Conservation (phyloP, 2,888 invertebrate genomes). For the Cryptus viduatorius region DNA sequence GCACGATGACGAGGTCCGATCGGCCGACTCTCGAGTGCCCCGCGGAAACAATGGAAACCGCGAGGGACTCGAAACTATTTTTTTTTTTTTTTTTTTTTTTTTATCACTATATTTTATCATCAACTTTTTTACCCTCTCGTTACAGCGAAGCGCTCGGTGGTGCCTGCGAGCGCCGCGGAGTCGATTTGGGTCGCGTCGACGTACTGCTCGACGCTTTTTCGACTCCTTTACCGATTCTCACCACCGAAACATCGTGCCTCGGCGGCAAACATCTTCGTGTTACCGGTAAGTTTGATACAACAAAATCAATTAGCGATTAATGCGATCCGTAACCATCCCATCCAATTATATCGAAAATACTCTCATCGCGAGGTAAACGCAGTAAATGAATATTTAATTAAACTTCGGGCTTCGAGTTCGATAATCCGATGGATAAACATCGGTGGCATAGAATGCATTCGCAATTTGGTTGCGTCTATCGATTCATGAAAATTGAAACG, state of each 20-base stretch:
- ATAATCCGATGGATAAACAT: not conserved
- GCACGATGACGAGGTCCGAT: slow-evolving; percentile 36
- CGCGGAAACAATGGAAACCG: slow-evolving; percentile 18
- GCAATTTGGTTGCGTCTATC: not conserved
- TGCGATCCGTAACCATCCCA: not conserved
- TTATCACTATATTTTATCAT: not conserved
- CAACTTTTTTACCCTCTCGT: slow-evolving; percentile 65
- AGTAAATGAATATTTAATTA: not conserved
- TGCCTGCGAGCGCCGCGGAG: slow-evolving; percentile 89
- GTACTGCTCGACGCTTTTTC: slow-evolving; percentile 89
- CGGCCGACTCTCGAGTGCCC: not conserved
- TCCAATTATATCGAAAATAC: not conserved
- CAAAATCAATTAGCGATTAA: too few species aligned
- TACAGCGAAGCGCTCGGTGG: slow-evolving; percentile 88
- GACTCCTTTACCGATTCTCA: slow-evolving; percentile 87
- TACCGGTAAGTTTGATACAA: slow-evolving; percentile 85
- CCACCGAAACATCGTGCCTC: slow-evolving; percentile 88
- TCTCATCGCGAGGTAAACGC: not conserved
- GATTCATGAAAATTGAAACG: slow-evolving; percentile 15
- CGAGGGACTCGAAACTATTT: slow-evolving; percentile 36
- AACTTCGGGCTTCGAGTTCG: not conserved
- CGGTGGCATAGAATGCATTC: not conserved
- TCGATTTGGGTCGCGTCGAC: slow-evolving; percentile 88
- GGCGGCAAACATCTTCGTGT: slow-evolving; percentile 89
- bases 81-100: not conserved